Evolutionary conservation across 2,888 invertebrate species (phyloP).

Genomic region (Tenthredo livida): DNA sequence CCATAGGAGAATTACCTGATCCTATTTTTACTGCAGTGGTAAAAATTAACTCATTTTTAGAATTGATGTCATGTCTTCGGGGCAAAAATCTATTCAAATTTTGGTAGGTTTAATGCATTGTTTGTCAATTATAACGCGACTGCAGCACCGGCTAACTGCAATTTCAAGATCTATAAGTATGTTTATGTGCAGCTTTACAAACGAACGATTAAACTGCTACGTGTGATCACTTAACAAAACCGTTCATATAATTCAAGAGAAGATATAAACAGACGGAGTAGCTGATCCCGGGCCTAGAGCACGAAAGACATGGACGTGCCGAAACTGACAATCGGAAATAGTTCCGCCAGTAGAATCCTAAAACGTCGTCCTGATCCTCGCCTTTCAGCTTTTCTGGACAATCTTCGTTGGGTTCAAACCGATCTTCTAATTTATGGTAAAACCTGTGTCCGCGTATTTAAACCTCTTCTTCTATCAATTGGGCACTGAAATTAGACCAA

Average conservation of each 20-base stretch:
- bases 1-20: too few relatives aligned
- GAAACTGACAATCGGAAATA: constrained; percentile 1
- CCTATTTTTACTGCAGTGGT: too few relatives aligned
- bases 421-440: background rate
- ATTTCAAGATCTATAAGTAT: background rate
- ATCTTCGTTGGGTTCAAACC: background rate
- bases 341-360: background rate
- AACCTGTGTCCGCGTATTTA: too few relatives aligned
- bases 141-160: background rate
- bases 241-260: background rate
- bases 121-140: background rate
- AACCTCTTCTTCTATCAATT: too few relatives aligned
- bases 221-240: constrained; percentile 1
- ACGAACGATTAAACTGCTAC: background rate
- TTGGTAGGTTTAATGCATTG: background rate
- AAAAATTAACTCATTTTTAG: background rate
- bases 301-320: background rate
- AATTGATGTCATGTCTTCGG: background rate
- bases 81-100: background rate
- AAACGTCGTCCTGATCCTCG: background rate
- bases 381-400: background rate
- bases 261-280: background rate
- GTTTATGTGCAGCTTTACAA: background rate
- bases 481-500: too few relatives aligned
- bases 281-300: constrained; percentile 1